Evolutionary conservation across 2,113 vertebrate species (phyloP).

Genomic region (Silurus glanis): DNA sequence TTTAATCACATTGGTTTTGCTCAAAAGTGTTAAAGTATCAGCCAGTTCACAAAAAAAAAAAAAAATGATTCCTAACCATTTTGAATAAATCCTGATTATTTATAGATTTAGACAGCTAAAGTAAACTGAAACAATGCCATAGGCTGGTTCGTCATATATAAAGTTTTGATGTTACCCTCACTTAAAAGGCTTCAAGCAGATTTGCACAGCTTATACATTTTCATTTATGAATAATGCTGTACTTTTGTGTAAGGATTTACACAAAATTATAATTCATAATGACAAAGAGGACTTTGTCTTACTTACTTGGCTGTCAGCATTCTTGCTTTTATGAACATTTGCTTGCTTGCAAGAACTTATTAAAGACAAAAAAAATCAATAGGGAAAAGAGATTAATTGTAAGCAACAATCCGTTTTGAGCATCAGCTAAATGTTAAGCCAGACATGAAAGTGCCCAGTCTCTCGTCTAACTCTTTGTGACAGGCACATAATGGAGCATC

Average conservation of each 20-base stretch:
- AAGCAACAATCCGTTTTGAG: slow-evolving; percentile 79
- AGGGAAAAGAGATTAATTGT: slow-evolving; percentile 72
- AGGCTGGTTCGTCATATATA: neutral
- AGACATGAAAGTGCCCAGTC: slow-evolving; percentile 79
- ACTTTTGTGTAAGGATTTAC: neutral
- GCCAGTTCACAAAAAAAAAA: neutral
- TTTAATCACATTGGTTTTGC: neutral
- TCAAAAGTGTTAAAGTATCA: neutral
- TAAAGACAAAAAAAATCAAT: slow-evolving; percentile 69
- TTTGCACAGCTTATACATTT: neutral
- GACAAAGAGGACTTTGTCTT: slow-evolving; percentile 47
- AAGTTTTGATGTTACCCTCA: neutral
- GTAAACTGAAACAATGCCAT: neutral
- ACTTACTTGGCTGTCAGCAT: slow-evolving; percentile 69
- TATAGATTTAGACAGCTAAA: neutral
- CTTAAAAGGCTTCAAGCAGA: neutral
- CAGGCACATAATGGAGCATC: slow-evolving; percentile 78
- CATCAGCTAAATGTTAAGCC: slow-evolving; percentile 80
- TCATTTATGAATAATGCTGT: neutral
- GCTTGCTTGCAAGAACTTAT: slow-evolving; percentile 75
- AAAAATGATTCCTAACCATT: neutral
- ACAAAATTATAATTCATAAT: neutral
- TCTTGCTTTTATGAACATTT: slow-evolving; percentile 69
- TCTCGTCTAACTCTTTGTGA: slow-evolving; percentile 78
- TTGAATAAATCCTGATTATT: neutral